phyloP scores from a whole-genome alignment of 2,888 invertebrate genomes.

The Saturnia japonica region DNA sequence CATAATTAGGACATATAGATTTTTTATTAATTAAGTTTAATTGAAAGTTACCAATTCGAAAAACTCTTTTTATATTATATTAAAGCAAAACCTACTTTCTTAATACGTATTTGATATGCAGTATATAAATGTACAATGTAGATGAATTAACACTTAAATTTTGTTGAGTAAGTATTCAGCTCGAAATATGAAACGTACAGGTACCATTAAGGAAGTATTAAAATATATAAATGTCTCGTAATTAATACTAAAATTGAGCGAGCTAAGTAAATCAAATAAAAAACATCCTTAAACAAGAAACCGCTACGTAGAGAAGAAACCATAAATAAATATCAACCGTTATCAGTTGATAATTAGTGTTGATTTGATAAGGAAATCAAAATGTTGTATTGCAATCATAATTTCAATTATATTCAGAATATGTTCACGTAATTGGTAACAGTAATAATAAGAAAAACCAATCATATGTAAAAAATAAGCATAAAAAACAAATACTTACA shows the following conservation, averaged over 20 bases:
- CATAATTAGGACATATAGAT: background rate
- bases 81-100: background rate
- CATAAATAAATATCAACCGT: background rate
- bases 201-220: background rate
- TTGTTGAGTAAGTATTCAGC: background rate
- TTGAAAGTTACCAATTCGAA: background rate
- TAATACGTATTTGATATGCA: background rate
- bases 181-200: background rate
- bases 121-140: background rate
- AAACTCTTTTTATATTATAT: background rate
- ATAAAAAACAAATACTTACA: constrained; percentile 38
- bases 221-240: background rate
- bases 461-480: background rate
- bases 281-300: background rate
- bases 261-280: background rate
- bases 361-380: background rate
- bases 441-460: background rate
- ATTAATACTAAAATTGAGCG: background rate
- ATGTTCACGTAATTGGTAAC: background rate
- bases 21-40: background rate
- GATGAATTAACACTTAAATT: background rate
- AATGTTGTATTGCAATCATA: background rate
- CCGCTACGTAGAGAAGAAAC: background rate
- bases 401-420: background rate
- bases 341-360: background rate